Base-by-base conservation (phyloP, 2,113 vertebrate genomes). In the Herpetotheres cachinnans region DNA sequence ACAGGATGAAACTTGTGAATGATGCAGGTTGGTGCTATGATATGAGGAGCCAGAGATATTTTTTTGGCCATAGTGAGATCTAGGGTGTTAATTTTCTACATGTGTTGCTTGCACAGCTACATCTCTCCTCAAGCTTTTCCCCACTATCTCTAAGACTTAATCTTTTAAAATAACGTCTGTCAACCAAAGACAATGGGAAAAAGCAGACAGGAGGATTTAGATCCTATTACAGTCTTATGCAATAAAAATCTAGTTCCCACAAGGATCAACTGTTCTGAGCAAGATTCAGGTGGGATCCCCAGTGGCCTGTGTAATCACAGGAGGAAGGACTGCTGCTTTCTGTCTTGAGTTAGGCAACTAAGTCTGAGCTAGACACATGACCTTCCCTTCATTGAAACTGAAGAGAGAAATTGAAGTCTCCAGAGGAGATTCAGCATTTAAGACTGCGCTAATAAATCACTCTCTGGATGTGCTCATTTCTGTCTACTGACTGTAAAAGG, bases 391-490 rank as follows among this genome's bases (percentile, higher is more conserved):
- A 69, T 10, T 82, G 61, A 67, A 89, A 84, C 3, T 73, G 54
- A 94, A 78, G 40, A 73, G 36, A 92, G 46, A 81, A 95, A 96
- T 82, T 71, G 86, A 90, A 96, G 26, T 76, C 70, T 87, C 61
- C 17, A 58, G 83, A 96, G 83, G 55, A 96, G 22, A 95, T 90
- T 82, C 73, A 49, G 66, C 40, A 89, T 95, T 96, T 87, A 82
- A 91, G 61, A 87, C 70, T 76, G 52, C 4, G 82, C 36, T 89
- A 94, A 94, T 94, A 96, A 95, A 94, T 96, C 78, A 91, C 10
- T 82, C 47, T 86, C 19, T 77, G 70, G 27, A 82, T 77, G 44
- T 66, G 27, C 59, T 95, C 18, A 72, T 82, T 96, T 92, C 70
- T 87, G 50, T 79, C 77, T 89, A 47, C 49, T 63, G 78, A 74